These are phyloP conservation scores for Pomatorhinus ruficollis DNA, from an alignment of 2,113 vertebrate genomes.

Conservation along the genomic window DNA sequence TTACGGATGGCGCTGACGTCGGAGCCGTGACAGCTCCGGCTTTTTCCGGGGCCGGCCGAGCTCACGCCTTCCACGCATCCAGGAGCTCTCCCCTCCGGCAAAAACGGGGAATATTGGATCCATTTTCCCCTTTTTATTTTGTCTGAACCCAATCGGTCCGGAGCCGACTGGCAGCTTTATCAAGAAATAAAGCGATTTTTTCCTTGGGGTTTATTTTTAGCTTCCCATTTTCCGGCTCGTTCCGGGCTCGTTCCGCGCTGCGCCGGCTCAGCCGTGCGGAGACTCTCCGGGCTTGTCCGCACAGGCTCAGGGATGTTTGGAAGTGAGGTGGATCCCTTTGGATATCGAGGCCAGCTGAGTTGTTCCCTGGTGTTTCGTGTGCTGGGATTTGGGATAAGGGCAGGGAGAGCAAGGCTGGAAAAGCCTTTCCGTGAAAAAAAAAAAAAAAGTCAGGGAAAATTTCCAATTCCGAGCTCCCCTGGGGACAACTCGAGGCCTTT, in stretches of 20 bases:
- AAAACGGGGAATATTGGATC: rapidly evolving
- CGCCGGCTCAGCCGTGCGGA: neutral
- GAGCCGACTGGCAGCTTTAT: neutral
- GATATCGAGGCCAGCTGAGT: neutral
- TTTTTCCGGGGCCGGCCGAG: no score
- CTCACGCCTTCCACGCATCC: rapidly evolving
- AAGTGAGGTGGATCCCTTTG: rapidly evolving
- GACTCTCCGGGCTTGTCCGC: neutral
- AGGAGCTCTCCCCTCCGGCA: neutral
- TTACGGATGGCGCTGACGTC: neutral
- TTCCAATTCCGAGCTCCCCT: neutral
- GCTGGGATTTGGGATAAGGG: neutral
- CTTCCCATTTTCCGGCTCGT: neutral
- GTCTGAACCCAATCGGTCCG: rapidly evolving
- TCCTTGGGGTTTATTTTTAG: neutral
- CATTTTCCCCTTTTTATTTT: rapidly evolving
- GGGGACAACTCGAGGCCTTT: neutral
- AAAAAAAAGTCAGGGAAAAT: neutral
- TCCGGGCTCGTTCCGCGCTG: neutral
- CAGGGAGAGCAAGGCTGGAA: neutral
- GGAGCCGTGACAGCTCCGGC: neutral
- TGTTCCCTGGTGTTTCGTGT: rapidly evolving
- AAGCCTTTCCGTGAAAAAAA: rapidly evolving
- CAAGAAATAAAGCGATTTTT: neutral
- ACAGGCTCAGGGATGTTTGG: neutral